phyloP scores from a whole-genome alignment of 2,113 vertebrate genomes.

The Microcebus jonahi region DNA sequence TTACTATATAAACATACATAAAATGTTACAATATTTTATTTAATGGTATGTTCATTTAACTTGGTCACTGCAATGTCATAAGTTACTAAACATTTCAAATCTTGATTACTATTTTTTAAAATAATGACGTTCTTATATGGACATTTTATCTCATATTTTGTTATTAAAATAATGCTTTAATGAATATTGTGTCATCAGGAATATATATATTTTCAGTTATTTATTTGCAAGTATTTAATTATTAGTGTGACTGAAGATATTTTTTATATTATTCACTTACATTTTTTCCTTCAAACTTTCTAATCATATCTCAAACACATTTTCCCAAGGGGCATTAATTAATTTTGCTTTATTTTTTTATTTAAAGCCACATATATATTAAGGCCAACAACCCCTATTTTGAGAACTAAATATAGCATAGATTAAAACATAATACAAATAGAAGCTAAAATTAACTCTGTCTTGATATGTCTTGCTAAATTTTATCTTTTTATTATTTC shows the following conservation, averaged over 20 bases:
- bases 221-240: not conserved
- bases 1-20: not conserved
- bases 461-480: not conserved
- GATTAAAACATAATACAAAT: not conserved
- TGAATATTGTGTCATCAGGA: not conserved
- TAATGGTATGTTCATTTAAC: not conserved
- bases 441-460: not conserved
- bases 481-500: not conserved
- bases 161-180: not conserved
- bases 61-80: not conserved
- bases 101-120: not conserved
- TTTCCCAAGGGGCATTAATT: not conserved
- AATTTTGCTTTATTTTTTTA: not conserved
- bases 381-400: not conserved
- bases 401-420: not conserved
- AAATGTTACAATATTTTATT: not conserved
- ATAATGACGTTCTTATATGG: not conserved
- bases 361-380: not conserved
- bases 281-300: not conserved
- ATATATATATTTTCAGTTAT: not conserved
- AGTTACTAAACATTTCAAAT: conserved; percentile 11
- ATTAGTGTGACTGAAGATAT: not conserved
- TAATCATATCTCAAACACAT: not conserved
- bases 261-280: not conserved
- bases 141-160: not conserved